Percentiles rank a stretch among this genome's conserved stretches.
Conservation (phyloP, 2,888 invertebrate species). For the Himalopsyche japonica region DNA sequence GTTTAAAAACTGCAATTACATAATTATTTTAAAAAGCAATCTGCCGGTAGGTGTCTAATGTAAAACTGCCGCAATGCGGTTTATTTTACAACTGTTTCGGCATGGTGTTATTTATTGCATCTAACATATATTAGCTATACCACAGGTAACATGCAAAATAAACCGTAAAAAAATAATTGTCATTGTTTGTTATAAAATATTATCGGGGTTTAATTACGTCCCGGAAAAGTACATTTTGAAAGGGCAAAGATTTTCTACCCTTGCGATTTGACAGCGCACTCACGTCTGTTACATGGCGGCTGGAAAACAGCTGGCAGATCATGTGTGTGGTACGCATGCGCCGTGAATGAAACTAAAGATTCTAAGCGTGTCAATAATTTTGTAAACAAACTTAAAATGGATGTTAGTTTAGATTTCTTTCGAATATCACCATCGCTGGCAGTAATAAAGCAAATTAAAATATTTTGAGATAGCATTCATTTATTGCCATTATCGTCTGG, state of each 20-base stretch:
- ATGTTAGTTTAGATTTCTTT: neutral
- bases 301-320: neutral
- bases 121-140: neutral
- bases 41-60: neutral
- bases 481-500: neutral
- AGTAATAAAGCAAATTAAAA: neutral
- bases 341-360: neutral
- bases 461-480: neutral
- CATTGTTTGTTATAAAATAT: neutral
- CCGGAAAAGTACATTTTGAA: neutral
- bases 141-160: neutral
- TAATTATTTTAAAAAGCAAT: neutral
- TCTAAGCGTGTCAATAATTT: neutral
- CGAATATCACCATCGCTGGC: neutral
- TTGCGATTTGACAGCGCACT: neutral
- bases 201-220: neutral
- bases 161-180: neutral
- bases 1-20: neutral
- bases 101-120: neutral
- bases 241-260: neutral
- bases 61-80: slow-evolving; percentile 9
- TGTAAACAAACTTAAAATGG: neutral
- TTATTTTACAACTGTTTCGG: neutral
- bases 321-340: neutral
- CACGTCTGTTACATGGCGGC: neutral